phyloP scores from a whole-genome alignment of 2,113 vertebrate genomes.

The Haliaeetus leucogaster region DNA sequence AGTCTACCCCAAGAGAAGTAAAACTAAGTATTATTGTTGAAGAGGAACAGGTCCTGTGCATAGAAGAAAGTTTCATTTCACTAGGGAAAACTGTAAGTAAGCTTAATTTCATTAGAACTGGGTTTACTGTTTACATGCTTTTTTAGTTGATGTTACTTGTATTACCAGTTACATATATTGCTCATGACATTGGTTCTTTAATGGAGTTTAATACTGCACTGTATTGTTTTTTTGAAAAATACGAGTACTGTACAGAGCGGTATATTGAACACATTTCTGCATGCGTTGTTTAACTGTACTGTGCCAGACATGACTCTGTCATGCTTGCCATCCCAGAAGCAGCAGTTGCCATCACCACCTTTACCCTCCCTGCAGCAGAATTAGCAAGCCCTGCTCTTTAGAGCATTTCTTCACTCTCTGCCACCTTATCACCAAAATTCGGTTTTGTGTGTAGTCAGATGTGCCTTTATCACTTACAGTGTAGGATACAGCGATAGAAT shows the following conservation, averaged over 20 bases:
- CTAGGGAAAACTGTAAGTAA: not conserved
- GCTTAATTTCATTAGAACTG: not conserved
- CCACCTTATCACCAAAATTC: not conserved
- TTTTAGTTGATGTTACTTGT: not conserved
- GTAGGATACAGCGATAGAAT: not conserved
- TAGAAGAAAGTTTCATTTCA: not conserved
- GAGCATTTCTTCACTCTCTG: not conserved
- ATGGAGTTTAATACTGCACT: not conserved
- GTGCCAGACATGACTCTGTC: not conserved
- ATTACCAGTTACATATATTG: not conserved
- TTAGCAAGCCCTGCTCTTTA: not conserved
- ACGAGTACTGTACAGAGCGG: not conserved
- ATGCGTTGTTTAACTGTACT: not conserved
- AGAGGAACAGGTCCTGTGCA: not conserved
- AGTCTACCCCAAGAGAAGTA: not conserved
- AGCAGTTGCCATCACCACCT: not conserved
- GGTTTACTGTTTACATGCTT: not conserved
- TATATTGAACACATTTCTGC: not conserved
- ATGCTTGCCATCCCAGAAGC: rapidly evolving
- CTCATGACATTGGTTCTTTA: not conserved
- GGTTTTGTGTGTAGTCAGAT: not conserved
- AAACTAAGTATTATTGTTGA: not conserved
- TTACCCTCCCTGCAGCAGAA: not conserved
- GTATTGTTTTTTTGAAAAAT: not conserved
- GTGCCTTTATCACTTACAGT: not conserved